Evolutionary conservation across 2,888 invertebrate genomes (phyloP).

Genomic region (Salpingus planirostris): DNA sequence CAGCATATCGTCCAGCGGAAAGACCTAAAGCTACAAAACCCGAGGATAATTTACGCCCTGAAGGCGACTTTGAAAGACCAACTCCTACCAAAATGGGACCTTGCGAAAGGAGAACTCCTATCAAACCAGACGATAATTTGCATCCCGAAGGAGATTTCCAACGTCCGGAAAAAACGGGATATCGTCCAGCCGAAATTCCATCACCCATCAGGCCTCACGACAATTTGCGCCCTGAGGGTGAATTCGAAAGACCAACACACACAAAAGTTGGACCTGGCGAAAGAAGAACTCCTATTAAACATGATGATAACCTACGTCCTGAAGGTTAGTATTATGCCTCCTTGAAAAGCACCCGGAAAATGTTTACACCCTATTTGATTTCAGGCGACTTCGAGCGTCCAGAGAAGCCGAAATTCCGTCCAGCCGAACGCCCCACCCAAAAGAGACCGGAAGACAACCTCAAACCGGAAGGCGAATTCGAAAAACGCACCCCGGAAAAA

Average conservation of each 20-base stretch:
- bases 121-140: conserved; percentile 52
- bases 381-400: conserved; percentile 42
- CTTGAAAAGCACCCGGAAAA: conserved; percentile 1
- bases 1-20: conserved; percentile 38
- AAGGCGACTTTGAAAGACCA: conserved; percentile 39
- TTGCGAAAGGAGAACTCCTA: conserved; percentile 39
- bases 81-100: conserved; percentile 22
- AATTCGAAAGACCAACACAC: conserved; percentile 46
- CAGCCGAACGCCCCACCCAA: conserved; percentile 33
- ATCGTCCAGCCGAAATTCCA: conserved; percentile 37
- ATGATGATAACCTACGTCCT: conserved; percentile 47
- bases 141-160: conserved; percentile 52
- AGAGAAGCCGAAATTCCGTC: conserved; percentile 23
- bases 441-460: conserved; percentile 37
- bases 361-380: too few species aligned
- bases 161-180: conserved; percentile 35
- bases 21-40: conserved; percentile 37
- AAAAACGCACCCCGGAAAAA: conserved; percentile 37
- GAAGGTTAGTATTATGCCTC: conserved; percentile 47
- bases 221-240: conserved; percentile 54
- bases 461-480: conserved; percentile 47
- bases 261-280: conserved; percentile 37
- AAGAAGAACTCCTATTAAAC: conserved; percentile 40
- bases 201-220: conserved; percentile 45
- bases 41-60: conserved; percentile 46